These are phyloP conservation scores for Amphiprion ocellaris DNA, from an alignment of 2,113 vertebrate species.

Conservation along the genomic window DNA sequence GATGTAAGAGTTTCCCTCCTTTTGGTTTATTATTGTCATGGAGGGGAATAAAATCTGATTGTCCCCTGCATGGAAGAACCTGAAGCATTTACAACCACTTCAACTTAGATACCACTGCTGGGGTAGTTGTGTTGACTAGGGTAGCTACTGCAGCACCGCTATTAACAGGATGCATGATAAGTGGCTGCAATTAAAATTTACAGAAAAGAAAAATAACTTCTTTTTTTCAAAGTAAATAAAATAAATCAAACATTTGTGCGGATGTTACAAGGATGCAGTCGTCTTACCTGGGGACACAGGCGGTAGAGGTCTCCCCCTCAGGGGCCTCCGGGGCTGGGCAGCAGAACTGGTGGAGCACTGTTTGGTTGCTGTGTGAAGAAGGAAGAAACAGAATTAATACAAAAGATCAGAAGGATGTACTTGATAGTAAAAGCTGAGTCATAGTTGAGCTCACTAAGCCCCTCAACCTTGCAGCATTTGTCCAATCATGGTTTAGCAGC, in stretches of 20 bases:
- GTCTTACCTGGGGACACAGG: slow-evolving; percentile 87
- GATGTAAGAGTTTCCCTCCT: slow-evolving; percentile 6
- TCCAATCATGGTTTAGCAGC: too few relatives aligned
- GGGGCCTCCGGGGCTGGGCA: slow-evolving; percentile 95
- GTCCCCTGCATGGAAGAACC: slow-evolving; percentile 15
- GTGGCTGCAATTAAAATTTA: slow-evolving; percentile 57
- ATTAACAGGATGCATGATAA: slow-evolving; percentile 67
- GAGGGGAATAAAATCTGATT: background rate
- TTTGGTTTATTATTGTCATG: background rate
- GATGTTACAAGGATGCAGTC: slow-evolving; percentile 56
- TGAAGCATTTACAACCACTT: slow-evolving; percentile 81
- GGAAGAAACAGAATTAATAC: background rate
- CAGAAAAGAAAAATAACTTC: slow-evolving; percentile 5
- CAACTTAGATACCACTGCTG: slow-evolving; percentile 70
- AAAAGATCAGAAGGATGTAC: background rate
- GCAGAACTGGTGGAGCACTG: slow-evolving; percentile 98
- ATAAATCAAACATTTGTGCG: slow-evolving; percentile 37
- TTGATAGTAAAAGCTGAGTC: too few relatives aligned
- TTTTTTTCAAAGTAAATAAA: background rate
- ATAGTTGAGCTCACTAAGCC: too few relatives aligned
- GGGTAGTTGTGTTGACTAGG: slow-evolving; percentile 70
- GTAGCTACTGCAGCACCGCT: slow-evolving; percentile 55
- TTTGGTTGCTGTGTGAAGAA: slow-evolving; percentile 90
- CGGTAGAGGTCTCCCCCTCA: slow-evolving; percentile 85
- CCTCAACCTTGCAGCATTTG: too few relatives aligned